Percentiles rank a stretch among this genome's conserved stretches.
Conservation (phyloP, 2,113 vertebrate genomes). For the Ploceus nigricollis region DNA sequence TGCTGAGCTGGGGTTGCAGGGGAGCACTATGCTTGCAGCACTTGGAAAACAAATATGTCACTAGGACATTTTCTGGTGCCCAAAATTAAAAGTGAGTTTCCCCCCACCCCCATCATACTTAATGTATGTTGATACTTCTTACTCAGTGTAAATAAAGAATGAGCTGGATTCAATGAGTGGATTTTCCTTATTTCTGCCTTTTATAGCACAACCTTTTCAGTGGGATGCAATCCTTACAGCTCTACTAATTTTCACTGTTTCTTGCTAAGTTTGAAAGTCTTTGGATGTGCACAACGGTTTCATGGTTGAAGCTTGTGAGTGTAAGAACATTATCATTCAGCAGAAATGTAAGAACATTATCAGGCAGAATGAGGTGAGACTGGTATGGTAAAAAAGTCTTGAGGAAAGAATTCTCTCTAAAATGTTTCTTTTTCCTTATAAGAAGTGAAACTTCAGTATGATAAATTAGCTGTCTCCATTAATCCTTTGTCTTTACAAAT, state of each 20-base stretch:
- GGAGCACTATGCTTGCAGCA: background rate
- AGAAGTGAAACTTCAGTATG: background rate
- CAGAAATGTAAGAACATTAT: background rate
- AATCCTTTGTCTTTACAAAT: background rate
- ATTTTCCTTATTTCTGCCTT: background rate
- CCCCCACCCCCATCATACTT: background rate
- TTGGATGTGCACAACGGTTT: background rate
- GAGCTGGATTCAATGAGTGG: background rate
- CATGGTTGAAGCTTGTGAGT: background rate
- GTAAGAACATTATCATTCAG: background rate
- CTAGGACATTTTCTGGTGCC: background rate
- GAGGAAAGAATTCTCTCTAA: background rate
- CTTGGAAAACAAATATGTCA: background rate
- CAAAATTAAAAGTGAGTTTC: background rate
- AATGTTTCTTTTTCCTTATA: background rate
- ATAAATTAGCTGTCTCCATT: background rate
- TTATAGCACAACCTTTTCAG: background rate
- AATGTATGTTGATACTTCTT: background rate
- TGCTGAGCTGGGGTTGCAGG: background rate
- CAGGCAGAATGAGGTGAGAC: background rate
- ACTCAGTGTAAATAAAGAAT: background rate
- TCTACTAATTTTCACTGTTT: background rate
- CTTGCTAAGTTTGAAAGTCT: background rate
- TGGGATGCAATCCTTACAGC: background rate
- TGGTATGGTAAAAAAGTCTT: background rate